Base-by-base conservation (phyloP, 2,888 invertebrate genomes). In the Mechanitis mazaeus region DNA sequence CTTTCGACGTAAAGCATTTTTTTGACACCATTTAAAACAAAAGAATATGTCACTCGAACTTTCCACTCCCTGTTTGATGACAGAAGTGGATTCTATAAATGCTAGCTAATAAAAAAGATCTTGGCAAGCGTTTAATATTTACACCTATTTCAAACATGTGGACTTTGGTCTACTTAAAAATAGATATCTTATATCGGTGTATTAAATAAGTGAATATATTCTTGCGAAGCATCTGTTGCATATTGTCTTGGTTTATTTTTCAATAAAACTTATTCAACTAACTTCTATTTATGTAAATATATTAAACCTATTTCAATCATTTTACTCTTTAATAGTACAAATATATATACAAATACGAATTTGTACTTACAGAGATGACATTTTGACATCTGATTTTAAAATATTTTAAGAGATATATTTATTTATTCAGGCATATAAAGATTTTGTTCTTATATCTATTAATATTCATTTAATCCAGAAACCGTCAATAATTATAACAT, bases 131-230 rank as follows among this genome's bases (percentile, higher is more conserved):
- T 50, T 31, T 31, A 55, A 50, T 55, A 47, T 54, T 38, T 12
- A 59, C 45, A 59, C 50, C 57, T 65, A 65, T 63, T 65, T 60
- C 45, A 53, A 58, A 60, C 55, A 42, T 45, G 20, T 38, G 58
- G 58, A 58, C 58, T 58, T 58, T 42, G 58, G 9, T 31, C 50
- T n/a, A 31, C 28, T 50, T 3, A 50, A 31, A 50, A 50, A 50
- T 50, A 50, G 31, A 50, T 31, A 50, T 4, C 42, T 7, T 42
- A 11, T 42, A 42, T 42, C 35, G 42, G 7, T 9, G 50, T 5
- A 31, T 50, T 50, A 9, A 50, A 50, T 12, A 50, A 6, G 7
- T 50, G 28, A 50, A 50, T 50, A 31, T 50, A 50, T 31, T 50
- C 31, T 50, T 11, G 31, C 31, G 9, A 11, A 31, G 31, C 50